These are phyloP conservation scores for Dicerorhinus sumatrensis DNA, from an alignment of 2,113 vertebrate species.

Conservation along the genomic window DNA sequence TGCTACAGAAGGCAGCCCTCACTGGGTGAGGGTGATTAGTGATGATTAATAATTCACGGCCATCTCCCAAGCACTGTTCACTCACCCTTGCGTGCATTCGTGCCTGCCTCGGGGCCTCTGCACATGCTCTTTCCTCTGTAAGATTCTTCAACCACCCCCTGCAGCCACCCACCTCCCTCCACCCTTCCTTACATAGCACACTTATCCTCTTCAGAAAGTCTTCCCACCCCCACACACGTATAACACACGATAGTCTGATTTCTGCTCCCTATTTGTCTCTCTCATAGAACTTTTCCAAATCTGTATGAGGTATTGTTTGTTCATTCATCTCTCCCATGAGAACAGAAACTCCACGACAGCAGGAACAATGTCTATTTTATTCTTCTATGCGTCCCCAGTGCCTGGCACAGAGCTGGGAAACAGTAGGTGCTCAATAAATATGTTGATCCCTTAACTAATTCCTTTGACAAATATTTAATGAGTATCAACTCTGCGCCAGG, in stretches of 20 bases:
- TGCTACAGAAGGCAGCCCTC: not conserved
- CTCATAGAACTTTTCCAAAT: not conserved
- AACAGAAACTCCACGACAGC: not conserved
- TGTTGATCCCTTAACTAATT: not conserved
- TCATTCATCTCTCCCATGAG: not conserved
- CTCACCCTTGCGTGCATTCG: too few relatives aligned
- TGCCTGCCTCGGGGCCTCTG: not conserved
- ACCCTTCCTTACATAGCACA: not conserved
- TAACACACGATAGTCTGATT: not conserved
- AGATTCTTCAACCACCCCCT: not conserved
- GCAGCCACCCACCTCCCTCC: not conserved
- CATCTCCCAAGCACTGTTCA: not conserved
- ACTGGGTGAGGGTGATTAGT: fast-evolving
- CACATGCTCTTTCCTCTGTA: not conserved
- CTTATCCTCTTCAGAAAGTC: not conserved
- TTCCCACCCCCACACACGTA: not conserved
- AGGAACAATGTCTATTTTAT: not conserved
- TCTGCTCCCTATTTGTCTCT: not conserved
- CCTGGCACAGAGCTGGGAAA: not conserved
- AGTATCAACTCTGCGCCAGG: not conserved
- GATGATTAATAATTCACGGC: not conserved
- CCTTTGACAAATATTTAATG: not conserved
- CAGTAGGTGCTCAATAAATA: not conserved
- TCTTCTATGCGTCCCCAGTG: not conserved
- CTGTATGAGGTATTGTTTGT: not conserved